Evolutionary conservation across 2,113 vertebrate genomes (phyloP), one percentile per base, ranked within the genome.

Genomic region (Equus quagga): DNA sequence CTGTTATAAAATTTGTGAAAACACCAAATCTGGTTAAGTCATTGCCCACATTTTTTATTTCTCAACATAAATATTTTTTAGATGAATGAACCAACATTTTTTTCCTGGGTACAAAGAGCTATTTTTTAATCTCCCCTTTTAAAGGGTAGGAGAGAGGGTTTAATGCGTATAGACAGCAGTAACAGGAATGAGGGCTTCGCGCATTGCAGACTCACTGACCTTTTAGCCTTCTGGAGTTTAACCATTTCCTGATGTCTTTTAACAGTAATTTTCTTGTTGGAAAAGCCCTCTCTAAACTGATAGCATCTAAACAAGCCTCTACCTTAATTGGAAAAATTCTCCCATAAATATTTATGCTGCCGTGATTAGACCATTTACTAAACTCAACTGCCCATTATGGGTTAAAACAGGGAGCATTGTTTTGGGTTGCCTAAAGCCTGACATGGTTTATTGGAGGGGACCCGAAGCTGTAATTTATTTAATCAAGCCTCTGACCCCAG

Each of bases 321-420:
- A 98, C 98, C 97, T 98, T 99, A 99, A 99, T 99, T 99, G 98
- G 98, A 99, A 99, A 98, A 99, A 98, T 98, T 99, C 98, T 99
- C 98, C 98, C 98, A 99, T 99, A 99, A 99, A 99, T 99, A 99
- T 99, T 99, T 99, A 99, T 99, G 98, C 99, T 98, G 98, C 94
- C 96, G 96, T 99, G 99, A 99, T 99, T 99, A 99, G 98, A 93
- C 91, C 98, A 98, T 98, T 99, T 99, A 99, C 98, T 98, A 98
- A 99, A 98, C 98, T 98, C 98, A 99, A 98, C 98, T 98, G 98
- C 98, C 98, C 98, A 99, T 99, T 99, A 99, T 98, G 97, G 98
- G 98, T 98, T 98, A 99, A 99, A 99, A 99, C 98, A 98, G 98
- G 98, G 97, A 97, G 97, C 98, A 99, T 99, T 99, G 98, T 99